phyloP scores from a whole-genome alignment of 2,888 invertebrate species.

The Diarsia mendica region DNA sequence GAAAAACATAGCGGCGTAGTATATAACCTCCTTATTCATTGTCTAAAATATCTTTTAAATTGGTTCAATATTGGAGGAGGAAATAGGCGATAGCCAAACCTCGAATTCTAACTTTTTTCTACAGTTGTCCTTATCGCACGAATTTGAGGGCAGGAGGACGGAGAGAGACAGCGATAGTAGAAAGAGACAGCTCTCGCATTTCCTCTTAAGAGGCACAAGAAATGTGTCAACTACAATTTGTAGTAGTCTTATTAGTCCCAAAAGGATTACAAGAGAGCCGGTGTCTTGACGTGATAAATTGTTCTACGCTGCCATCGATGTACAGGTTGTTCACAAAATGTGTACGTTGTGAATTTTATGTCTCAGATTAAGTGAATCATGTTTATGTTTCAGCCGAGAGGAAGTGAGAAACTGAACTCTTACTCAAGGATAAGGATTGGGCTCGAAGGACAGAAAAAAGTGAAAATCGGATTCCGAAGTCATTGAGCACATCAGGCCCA shows the following conservation, averaged over 20 bases:
- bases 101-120: no score
- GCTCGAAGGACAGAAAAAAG: background rate
- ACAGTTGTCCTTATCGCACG: no score
- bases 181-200: no score
- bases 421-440: background rate
- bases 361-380: background rate
- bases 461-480: no score
- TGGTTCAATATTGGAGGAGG: no score
- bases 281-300: slow-evolving; percentile 58
- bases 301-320: slow-evolving; percentile 23
- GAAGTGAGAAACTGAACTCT: background rate
- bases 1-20: no score
- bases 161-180: no score
- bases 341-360: background rate
- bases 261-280: slow-evolving; percentile 53
- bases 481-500: no score
- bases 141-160: no score
- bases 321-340: slow-evolving; percentile 33
- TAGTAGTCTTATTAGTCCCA: slow-evolving; percentile 58
- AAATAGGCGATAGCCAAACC: no score
- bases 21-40: no score
- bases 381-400: background rate
- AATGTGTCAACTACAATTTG: slow-evolving; percentile 52
- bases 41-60: no score
- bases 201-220: slow-evolving; percentile 34